Evolutionary conservation across 2,888 invertebrate genomes (phyloP), one percentile per base, ranked within the genome.

Genomic region (Mactromeris polynyma): DNA sequence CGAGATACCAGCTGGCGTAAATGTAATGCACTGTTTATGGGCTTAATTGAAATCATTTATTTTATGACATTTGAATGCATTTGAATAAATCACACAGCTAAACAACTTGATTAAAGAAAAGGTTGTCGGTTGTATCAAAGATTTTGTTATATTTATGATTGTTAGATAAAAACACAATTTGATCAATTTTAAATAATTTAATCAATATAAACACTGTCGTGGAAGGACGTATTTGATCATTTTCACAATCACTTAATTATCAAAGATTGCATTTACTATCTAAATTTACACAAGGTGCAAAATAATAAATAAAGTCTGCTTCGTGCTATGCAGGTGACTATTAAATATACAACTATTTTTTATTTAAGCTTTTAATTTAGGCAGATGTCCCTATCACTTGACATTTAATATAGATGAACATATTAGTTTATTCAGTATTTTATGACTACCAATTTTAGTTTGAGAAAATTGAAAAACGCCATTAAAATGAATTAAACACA

Each of bases 41-140:
- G 1, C 4, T 73, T 36, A 36, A 73, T 73, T 73, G 33, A 36
- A 36, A 73, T 73, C 73, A 73, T 73, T 73, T 73, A 73, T 73
- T 73, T 73, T 36, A 73, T 73, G 73, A 73, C 73, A 73, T 73
- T 73, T 73, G 73, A 73, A 73, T 73, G 36, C 36, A 36, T 36
- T 17, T 17, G 17, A 19, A 73, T 73, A 73, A 33, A 73, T 73
- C 73, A 73, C 36, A 73, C 33, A 73, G 19, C 31, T 64, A 26
- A 64, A 64, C 26, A 64, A 26, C n/a, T 21, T 64, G 58, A 11
- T 64, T 26, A 64, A 26, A 64, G 58, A 9, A 26, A 26, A 64
- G 26, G n/a, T 26, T 64, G 58, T n/a, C 58, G 26, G 9, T 64
- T 26, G 58, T 64, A 26, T n/a, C n/a, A 64, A 26, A 26, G 58